Conservation (phyloP, 2,888 invertebrate species). For the Electrophaes corylata region DNA sequence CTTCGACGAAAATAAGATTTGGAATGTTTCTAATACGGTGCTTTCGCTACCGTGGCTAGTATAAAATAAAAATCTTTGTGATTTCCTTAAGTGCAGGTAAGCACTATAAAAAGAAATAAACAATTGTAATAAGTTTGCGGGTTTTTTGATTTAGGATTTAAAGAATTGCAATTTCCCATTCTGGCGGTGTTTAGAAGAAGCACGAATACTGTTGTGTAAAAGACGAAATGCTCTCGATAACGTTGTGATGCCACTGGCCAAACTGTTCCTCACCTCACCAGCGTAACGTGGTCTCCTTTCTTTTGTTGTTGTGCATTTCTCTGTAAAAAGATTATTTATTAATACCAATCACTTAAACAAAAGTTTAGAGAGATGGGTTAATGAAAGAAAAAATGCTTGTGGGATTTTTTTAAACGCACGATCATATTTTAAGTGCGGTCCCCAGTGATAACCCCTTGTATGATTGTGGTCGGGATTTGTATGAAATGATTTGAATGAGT, state of each 20-base stretch:
- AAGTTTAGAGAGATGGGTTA: slow-evolving; percentile 15
- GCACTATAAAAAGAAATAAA: too few species aligned
- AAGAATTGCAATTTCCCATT: slow-evolving; percentile 74
- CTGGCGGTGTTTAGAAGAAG: slow-evolving; percentile 77
- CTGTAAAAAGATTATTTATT: slow-evolving; percentile 65
- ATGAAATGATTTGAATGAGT: slow-evolving; percentile 1
- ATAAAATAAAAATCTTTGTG: too few species aligned
- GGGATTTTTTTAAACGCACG: slow-evolving; percentile 60
- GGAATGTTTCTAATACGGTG: too few species aligned
- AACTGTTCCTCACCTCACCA: slow-evolving; percentile 63
- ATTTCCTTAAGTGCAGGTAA: too few species aligned
- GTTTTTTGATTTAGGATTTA: slow-evolving; percentile 34
- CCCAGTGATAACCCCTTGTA: slow-evolving; percentile 31
- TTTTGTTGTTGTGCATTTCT: slow-evolving; percentile 74
- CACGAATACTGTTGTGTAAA: slow-evolving; percentile 80
- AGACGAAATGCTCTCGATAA: slow-evolving; percentile 46
- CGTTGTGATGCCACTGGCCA: slow-evolving; percentile 32
- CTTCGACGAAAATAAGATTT: too few species aligned
- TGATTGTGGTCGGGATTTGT: neutral
- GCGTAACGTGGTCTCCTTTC: slow-evolving; percentile 75
- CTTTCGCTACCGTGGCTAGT: too few species aligned
- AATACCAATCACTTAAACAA: neutral
- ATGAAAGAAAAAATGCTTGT: slow-evolving; percentile 61
- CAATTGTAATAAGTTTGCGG: slow-evolving; percentile 28
- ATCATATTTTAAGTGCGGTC: slow-evolving; percentile 59